Base-by-base conservation (phyloP, 2,888 invertebrate genomes). In the Lathronympha strigana region DNA sequence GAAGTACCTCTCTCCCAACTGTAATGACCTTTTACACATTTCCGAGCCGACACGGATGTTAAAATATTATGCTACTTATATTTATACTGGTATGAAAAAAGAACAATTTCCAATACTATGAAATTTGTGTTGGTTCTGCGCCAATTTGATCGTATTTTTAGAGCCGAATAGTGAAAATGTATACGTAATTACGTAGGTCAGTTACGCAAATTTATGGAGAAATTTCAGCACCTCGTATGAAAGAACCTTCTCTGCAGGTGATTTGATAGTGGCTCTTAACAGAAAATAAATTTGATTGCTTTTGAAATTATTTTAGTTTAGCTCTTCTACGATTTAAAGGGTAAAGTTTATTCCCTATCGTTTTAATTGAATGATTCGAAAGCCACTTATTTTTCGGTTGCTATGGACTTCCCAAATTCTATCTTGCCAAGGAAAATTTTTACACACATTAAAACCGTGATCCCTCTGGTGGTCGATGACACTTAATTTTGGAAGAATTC, bases 401-500 rank as follows among this genome's bases (percentile, higher is more conserved):
- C 21, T 47, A 23, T 47, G 13, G 23, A 47, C 23, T 47, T 9
- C n/a, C 6, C n/a, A 45, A 17, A 28, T 17, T 6, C 25, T 6
- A 33, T 13, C 8, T 23, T 9, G 6, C 11, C 31, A 19, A 55
- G 40, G 40, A 25, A 40, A 40, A 9, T 25, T n/a, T 13, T 8
- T 11, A 11, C 13, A 19, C 17, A 17, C n/a, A 47, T 55, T 19
- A 11, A 33, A 13, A 31, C 13, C 21, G n/a, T 19, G 19, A 45
- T 60, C 60, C 33, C 13, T 36, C 19, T 43, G 36, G 23, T 68
- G 68, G 72, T 68, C 72, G 69, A 70, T 69, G 73, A 72, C 70
- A 70, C 68, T 66, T 47, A 45, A 63, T 61, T 57, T 72, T 74
- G 74, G 74, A 71, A 38, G 21, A 43, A 17, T 25, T 73, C 72